Conservation (phyloP, 2,797 vertebrate species). For the Malacoraja senta region DNA sequence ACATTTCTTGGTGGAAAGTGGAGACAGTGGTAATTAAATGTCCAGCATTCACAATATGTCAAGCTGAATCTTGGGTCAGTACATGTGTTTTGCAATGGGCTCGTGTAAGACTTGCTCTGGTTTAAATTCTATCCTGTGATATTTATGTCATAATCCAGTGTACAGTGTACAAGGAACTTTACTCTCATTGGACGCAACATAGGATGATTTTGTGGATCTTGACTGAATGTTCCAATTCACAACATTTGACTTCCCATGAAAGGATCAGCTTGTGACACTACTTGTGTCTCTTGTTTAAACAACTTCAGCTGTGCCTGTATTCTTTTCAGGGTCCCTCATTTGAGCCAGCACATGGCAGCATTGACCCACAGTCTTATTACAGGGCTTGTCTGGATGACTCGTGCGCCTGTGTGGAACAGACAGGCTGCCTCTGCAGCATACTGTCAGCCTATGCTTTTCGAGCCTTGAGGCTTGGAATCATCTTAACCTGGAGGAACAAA, state of each 20-base stretch:
- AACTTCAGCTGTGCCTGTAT: neutral
- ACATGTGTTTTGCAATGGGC: neutral
- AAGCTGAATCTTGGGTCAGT: neutral
- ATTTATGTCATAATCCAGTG: neutral
- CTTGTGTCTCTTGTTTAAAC: neutral
- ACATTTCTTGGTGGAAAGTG: neutral
- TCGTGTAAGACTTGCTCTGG: neutral
- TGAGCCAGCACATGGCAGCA: constrained; percentile 5
- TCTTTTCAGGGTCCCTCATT: constrained; percentile 20
- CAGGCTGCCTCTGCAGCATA: neutral
- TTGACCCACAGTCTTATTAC: constrained; percentile 24
- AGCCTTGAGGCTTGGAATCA: constrained; percentile 7
- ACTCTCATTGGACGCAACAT: neutral
- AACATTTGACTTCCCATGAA: no score
- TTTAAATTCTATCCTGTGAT: neutral
- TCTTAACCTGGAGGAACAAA: constrained; percentile 18
- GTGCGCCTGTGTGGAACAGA: neutral
- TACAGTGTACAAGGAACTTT: neutral
- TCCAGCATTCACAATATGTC: neutral
- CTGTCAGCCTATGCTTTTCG: constrained; percentile 21
- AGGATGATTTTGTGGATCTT: neutral
- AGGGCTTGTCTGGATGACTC: neutral
- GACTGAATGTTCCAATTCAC: neutral
- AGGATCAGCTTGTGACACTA: neutral
- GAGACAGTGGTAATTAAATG: neutral